A percentile compares a stretch with the other conserved stretches of the same genome.
These are phyloP conservation scores for Monoplex corrugatus DNA, from an alignment of 2,888 invertebrate genomes.

Conservation along the genomic window DNA sequence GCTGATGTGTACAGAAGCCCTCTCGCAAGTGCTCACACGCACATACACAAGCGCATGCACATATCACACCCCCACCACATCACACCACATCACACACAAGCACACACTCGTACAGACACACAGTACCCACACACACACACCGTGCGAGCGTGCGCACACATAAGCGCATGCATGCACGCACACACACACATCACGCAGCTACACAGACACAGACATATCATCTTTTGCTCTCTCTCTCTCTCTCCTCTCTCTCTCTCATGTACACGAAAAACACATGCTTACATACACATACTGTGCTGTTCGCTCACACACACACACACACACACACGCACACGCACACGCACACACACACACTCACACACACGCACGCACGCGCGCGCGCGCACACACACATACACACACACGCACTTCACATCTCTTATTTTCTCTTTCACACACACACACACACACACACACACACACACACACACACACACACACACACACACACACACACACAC, in stretches of 20 bases:
- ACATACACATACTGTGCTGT: slow-evolving; percentile 30
- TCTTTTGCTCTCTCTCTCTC: not conserved
- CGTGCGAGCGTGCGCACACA: not conserved
- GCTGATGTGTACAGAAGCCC: no score
- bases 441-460: not conserved
- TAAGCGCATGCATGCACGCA: not conserved
- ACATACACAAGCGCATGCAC: not conserved
- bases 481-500: slow-evolving; percentile 41
- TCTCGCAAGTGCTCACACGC: no score
- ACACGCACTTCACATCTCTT: no score
- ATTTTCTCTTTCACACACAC: no score
- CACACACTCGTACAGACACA: no score
- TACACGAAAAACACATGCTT: slow-evolving; percentile 7
- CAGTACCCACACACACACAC: not conserved
- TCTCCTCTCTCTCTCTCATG: slow-evolving; percentile 13
- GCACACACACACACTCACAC: not conserved
- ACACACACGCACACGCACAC: not conserved
- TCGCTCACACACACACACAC: slow-evolving; percentile 15
- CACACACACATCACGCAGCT: not conserved
- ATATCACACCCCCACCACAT: not conserved
- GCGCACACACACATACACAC: slow-evolving; percentile 19
- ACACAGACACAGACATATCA: not conserved
- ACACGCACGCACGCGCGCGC: not conserved
- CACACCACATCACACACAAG: no score
- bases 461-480: slow-evolving; percentile 24